Evolutionary conservation across 2,888 invertebrate genomes (phyloP), one percentile per base, ranked within the genome.

Genomic region (Oeneis ivallda): DNA sequence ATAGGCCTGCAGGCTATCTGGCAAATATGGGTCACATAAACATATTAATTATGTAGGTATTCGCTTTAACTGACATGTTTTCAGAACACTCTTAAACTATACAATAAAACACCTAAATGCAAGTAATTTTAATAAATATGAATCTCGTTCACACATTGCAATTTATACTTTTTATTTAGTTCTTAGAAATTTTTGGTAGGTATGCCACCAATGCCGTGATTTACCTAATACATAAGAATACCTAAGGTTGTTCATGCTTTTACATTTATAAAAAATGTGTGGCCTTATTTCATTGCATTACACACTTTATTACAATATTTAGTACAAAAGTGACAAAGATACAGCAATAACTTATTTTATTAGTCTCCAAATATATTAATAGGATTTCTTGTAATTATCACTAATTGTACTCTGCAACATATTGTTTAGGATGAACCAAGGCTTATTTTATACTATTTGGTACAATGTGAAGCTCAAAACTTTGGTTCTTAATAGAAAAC

Each of bases 71-170:
- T 47, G 47, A 15, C 15, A 47, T 15, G 15, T 15, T 53, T 39
- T 39, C n/a, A 54, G 6, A 8, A 52, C 32, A 32, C 37, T 53
- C 26, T 37, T 17, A 10, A 17, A 37, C 39, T 54, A 54, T 13
- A 19, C 39, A 7, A 56, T 13, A 19, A 54, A 7, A 56, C 19
- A 17, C 8, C 39, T 56, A 56, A 56, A 56, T 56, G 56, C 56
- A 41, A 41, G 7, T n/a, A n/a, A n/a, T 7, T 15, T 8, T 15
- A 45, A 2, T 26, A 26, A 26, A 26, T 15, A 15, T 7, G 15
- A 2, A 1, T 9, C 43, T 45, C 7, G 15, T 45, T 45, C 8
- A 7, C 8, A 15, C 8, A 15, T 7, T 45, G 15, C 8, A 45
- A 45, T 15, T 45, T 15, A 45, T 8, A 9, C 17, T 45, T 15